phyloP scores from a whole-genome alignment of 2,113 vertebrate genomes.

The Nothoprocta perdicaria region DNA sequence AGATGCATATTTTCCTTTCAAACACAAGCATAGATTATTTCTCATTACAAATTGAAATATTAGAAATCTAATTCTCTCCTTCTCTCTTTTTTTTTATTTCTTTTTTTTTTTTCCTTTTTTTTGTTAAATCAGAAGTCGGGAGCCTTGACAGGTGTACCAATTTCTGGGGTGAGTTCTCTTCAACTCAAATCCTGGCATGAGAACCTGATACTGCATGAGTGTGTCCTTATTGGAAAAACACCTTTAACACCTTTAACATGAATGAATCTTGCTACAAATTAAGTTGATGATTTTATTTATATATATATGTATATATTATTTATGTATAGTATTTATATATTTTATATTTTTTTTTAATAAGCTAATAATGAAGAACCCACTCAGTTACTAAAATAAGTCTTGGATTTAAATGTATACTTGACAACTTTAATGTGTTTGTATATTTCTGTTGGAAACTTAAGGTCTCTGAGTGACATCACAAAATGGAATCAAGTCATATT shows the following conservation, averaged over 20 bases:
- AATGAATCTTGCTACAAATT: not conserved
- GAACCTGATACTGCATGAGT: not conserved
- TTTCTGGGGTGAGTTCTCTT: conserved; percentile 91
- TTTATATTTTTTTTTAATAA: too few relatives aligned
- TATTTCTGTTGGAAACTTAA: not conserved
- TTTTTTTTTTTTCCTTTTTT: not conserved
- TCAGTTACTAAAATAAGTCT: not conserved
- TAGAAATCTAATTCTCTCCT: not conserved
- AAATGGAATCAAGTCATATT: not conserved
- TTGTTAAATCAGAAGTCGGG: conserved; percentile 84
- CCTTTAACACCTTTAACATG: conserved; percentile 4
- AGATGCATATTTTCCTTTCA: not conserved
- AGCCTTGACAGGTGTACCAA: conserved; percentile 89
- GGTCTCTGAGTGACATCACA: not conserved
- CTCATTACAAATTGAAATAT: not conserved
- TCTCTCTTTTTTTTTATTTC: not conserved
- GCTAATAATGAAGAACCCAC: not conserved
- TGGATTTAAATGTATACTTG: not conserved
- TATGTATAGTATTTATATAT: too few relatives aligned
- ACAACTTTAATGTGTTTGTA: not conserved
- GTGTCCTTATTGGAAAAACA: not conserved
- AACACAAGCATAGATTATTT: not conserved
- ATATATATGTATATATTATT: too few relatives aligned
- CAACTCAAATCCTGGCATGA: not conserved
- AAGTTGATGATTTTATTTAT: not conserved